phyloP scores from a whole-genome alignment of 2,888 invertebrate genomes.

The Lepidocyrtoides sp. region DNA sequence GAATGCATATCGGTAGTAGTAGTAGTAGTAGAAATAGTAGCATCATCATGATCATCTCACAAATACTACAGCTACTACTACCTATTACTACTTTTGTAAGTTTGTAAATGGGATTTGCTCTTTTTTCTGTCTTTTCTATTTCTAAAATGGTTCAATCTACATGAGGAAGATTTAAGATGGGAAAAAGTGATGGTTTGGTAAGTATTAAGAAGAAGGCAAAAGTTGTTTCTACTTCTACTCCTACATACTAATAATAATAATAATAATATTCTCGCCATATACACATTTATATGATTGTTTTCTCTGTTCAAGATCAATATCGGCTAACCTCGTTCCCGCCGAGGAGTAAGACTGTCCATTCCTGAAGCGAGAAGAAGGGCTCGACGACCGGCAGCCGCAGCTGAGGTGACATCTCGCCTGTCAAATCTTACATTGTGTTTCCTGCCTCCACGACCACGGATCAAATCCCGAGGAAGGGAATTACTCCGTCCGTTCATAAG shows the following conservation, averaged over 20 bases:
- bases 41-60: slow-evolving; percentile 25
- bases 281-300: slow-evolving; percentile 4
- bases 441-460: slow-evolving; percentile 86
- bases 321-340: slow-evolving; percentile 89
- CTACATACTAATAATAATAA: too few relatives aligned
- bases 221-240: slow-evolving; percentile 9
- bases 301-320: slow-evolving; percentile 83
- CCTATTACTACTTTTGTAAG: neutral
- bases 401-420: slow-evolving; percentile 85
- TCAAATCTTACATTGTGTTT: slow-evolving; percentile 86
- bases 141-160: slow-evolving; percentile 2
- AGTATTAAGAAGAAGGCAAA: slow-evolving; percentile 19
- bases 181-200: slow-evolving; percentile 10
- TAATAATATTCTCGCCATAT: slow-evolving; percentile 14
- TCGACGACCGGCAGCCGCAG: slow-evolving; percentile 87
- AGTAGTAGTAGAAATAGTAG: neutral
- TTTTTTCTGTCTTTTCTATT: slow-evolving; percentile 28
- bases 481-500: slow-evolving; percentile 86
- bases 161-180: slow-evolving; percentile 67
- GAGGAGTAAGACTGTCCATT: slow-evolving; percentile 88
- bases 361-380: slow-evolving; percentile 87
- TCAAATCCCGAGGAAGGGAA: slow-evolving; percentile 86
- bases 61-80: slow-evolving; percentile 41
- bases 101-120: slow-evolving; percentile 45
- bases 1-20: slow-evolving; percentile 32